These are phyloP conservation scores for Elephas maximus DNA, from an alignment of 2,113 vertebrate species.

Conservation along the genomic window DNA sequence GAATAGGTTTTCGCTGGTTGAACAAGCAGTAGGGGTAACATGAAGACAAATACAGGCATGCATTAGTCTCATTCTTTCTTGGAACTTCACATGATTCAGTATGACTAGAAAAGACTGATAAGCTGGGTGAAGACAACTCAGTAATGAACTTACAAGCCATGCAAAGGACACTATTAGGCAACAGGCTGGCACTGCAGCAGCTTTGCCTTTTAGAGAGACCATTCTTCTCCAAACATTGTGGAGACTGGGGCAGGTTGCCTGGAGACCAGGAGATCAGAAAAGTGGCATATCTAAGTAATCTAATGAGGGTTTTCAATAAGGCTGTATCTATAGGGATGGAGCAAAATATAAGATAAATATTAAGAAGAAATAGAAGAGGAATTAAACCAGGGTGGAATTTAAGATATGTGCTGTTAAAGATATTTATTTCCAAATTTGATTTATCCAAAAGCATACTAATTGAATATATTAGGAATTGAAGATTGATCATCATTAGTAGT, in stretches of 20 bases:
- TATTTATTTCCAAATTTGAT: not conserved
- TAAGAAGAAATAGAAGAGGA: not conserved
- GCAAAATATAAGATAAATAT: not conserved
- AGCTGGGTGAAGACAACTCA: not conserved
- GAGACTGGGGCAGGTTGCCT: not conserved
- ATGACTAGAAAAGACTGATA: not conserved
- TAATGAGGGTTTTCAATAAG: not conserved
- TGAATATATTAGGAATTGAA: not conserved
- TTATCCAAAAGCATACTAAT: not conserved
- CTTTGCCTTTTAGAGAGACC: not conserved
- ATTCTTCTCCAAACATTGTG: not conserved
- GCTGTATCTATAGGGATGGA: not conserved
- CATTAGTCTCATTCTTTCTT: not conserved
- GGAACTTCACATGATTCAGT: not conserved
- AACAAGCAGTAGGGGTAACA: not conserved
- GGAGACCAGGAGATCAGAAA: slow-evolving; percentile 38
- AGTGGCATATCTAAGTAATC: not conserved
- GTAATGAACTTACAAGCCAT: not conserved
- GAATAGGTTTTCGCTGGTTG: not conserved
- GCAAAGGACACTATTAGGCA: not conserved
- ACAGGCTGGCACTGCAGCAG: not conserved
- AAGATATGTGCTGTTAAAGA: not conserved
- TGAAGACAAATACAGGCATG: not conserved
- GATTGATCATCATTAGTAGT: not conserved
- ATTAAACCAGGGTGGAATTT: not conserved